Evolutionary conservation across 53 echinoderm and acorn worm genomes (phyloP).

Genomic region (Stichopus horrens): DNA sequence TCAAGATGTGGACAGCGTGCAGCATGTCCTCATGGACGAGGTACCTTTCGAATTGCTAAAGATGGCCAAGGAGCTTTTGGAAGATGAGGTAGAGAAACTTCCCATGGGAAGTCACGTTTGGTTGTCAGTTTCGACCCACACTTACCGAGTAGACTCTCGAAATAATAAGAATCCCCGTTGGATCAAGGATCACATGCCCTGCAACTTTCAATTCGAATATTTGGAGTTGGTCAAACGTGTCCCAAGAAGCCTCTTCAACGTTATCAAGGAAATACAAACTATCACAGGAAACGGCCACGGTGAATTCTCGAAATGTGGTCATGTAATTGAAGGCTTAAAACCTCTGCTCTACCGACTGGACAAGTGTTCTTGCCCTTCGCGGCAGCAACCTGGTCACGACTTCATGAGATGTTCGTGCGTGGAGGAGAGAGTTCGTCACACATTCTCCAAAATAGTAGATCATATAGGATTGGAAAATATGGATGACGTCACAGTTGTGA

Average conservation of each 20-base stretch:
- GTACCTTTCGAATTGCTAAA: conserved; percentile 44
- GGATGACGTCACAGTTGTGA: conserved; percentile 28
- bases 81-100: background rate
- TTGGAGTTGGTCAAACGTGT: conserved; percentile 19
- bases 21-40: conserved; percentile 36
- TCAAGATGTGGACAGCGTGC: background rate
- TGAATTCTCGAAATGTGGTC: conserved; percentile 38
- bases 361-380: background rate
- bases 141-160: conserved; percentile 35
- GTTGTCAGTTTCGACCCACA: conserved; percentile 32
- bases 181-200: conserved; percentile 21
- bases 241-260: conserved; percentile 21
- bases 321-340: conserved; percentile 36
- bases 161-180: conserved; percentile 13
- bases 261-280: conserved; percentile 35
- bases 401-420: conserved; percentile 22
- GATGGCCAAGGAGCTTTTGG: conserved; percentile 12
- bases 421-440: background rate
- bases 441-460: background rate
- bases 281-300: conserved; percentile 32
- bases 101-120: conserved; percentile 7
- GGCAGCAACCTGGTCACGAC: background rate
- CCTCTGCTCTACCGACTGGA: conserved; percentile 28
- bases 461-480: background rate
- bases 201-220: conserved; percentile 16